Evolutionary conservation across 2,888 invertebrate genomes (phyloP), one percentile per base, ranked within the genome.

Genomic region (Agrochola lota): DNA sequence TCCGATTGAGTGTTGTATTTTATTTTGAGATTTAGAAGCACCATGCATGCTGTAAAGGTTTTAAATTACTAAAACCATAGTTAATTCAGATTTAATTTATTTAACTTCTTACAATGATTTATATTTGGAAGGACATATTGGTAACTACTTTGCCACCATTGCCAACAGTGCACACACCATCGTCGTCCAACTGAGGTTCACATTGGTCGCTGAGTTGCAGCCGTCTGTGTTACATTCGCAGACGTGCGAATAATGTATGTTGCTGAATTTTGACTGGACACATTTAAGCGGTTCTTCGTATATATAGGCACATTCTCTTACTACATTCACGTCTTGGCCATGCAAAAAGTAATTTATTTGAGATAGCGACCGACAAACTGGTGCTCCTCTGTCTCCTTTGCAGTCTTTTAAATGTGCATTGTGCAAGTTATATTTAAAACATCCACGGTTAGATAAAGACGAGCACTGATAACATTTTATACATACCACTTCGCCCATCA

Each of bases 401-500:
- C 95, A 96, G 17, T 93, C 92, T 72, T 87, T 93, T 76, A 96
- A 90, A 84, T 93, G 88, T 5, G 74, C 83, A 2, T 55, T 86
- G 62, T 93, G 91, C 71, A 96, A 84, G 60, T 94, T 93, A 80
- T 93, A 90, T 7, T 89, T 85, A 77, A 90, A 93, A 85, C 96
- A 96, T 6, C 91, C 94, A 23, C 85, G 86, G 75, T 93, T 78
- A 1, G 77, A 64, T 52, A 87, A 71, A 2, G 95, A 91, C 0
- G 93, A 90, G 75, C 96, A 96, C 86, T 96, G 96, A 87, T 94
- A 96, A 86, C 96, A 96, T 90, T 94, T 94, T 64, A 96, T 75
- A 40, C 92, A 83, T 11, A 73, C 59, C 23, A 89, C 88, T 75
- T 84, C 89, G 63, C 85, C 90, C 84, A 89, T 89, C 62, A 88